Evolutionary conservation across 2,888 invertebrate genomes (phyloP).

Genomic region (Theodoxus fluviatilis): DNA sequence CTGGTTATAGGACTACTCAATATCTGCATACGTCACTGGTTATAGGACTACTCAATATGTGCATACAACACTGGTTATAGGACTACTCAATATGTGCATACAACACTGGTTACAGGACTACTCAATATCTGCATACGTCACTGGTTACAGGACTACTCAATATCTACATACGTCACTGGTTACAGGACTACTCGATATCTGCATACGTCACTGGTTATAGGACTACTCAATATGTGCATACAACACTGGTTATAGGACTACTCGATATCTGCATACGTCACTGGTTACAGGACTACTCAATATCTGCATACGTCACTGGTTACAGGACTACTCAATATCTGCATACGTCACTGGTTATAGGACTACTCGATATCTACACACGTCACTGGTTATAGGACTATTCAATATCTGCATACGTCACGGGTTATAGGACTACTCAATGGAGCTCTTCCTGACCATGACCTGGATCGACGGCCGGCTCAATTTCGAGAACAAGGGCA

Average conservation of each 20-base stretch:
- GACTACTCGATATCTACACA: neutral
- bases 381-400: neutral
- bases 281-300: neutral
- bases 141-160: constrained; percentile 48
- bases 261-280: neutral
- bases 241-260: too few relatives aligned
- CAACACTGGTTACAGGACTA: neutral
- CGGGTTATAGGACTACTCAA: constrained; percentile 46
- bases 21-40: neutral
- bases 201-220: too few relatives aligned
- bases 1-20: neutral
- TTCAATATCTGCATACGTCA: neutral
- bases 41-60: neutral
- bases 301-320: neutral
- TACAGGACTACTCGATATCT: too few relatives aligned
- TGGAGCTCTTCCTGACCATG: constrained; percentile 49
- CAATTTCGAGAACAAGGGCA: constrained; percentile 37
- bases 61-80: neutral
- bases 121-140: too few relatives aligned
- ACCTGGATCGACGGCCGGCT: constrained; percentile 48
- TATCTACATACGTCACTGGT: too few relatives aligned
- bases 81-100: neutral
- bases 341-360: neutral
- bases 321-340: neutral
- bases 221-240: too few relatives aligned